A percentile compares a stretch with the other conserved stretches of the same genome.
These are phyloP conservation scores for Rallus crepitans DNA, from an alignment of 2,797 vertebrate genomes.

Conservation along the genomic window DNA sequence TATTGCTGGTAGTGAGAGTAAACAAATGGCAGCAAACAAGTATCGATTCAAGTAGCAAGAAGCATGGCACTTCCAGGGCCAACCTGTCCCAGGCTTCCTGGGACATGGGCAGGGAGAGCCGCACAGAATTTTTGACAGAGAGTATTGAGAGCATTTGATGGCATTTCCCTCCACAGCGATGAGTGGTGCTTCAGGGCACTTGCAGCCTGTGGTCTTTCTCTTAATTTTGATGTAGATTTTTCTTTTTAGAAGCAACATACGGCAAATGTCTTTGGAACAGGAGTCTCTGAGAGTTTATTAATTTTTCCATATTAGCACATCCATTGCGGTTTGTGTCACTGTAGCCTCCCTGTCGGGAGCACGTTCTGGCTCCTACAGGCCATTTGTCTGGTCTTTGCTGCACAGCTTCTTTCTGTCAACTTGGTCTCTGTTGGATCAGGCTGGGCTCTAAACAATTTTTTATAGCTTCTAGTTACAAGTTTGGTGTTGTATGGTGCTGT, in stretches of 20 bases:
- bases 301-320: not conserved
- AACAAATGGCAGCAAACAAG: not conserved
- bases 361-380: not conserved
- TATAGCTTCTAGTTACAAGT: not conserved
- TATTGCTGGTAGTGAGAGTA: not conserved
- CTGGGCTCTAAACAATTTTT: not conserved
- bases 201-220: not conserved
- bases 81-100: not conserved
- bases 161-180: not conserved
- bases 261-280: not conserved
- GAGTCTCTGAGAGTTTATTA: not conserved
- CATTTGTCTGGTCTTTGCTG: not conserved
- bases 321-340: not conserved
- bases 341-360: not conserved
- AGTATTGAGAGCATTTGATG: not conserved
- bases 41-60: not conserved
- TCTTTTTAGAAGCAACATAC: not conserved
- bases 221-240: not conserved
- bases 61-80: not conserved
- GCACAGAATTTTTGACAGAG: not conserved
- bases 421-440: not conserved
- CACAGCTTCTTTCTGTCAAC: not conserved
- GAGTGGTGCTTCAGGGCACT: not conserved
- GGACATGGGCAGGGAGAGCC: not conserved
- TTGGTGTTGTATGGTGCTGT: not conserved